These are phyloP conservation scores for Drosophila orena DNA, from an alignment of 1,140 invertebrate species.

Conservation along the genomic window DNA sequence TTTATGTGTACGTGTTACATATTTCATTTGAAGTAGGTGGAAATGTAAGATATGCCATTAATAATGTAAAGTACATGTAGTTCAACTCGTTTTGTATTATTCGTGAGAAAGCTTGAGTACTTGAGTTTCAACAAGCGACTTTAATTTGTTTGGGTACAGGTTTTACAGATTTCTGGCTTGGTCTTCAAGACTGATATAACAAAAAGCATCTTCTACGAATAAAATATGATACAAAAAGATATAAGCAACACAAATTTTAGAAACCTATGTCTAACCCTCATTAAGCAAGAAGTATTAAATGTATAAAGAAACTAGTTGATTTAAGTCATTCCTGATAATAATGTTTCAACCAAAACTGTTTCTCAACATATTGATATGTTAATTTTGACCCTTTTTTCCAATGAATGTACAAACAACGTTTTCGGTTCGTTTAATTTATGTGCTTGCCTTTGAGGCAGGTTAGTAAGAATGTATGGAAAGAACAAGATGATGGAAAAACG, in stretches of 20 bases:
- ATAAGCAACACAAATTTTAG: slow-evolving; percentile 38
- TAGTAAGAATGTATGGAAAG: slow-evolving; percentile 2
- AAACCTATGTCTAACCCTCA: slow-evolving; percentile 19
- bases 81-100: slow-evolving; percentile 15
- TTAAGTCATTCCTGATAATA: slow-evolving; percentile 76
- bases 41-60: slow-evolving; percentile 26
- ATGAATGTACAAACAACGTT: slow-evolving; percentile 42
- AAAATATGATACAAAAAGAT: slow-evolving; percentile 54
- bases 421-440: slow-evolving; percentile 30
- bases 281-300: slow-evolving; percentile 47
- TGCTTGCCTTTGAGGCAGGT: slow-evolving; percentile 65
- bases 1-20: slow-evolving; percentile 37
- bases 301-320: slow-evolving; percentile 64
- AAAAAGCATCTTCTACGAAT: slow-evolving; percentile 62
- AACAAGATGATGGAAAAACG: slow-evolving; percentile 43
- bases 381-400: slow-evolving; percentile 21
- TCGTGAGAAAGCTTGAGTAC: slow-evolving; percentile 11
- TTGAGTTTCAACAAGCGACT: slow-evolving; percentile 9
- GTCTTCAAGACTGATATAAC: slow-evolving; percentile 75
- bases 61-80: slow-evolving; percentile 18
- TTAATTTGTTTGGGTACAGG: slow-evolving; percentile 37
- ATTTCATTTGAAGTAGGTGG: slow-evolving; percentile 14
- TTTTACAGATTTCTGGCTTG: slow-evolving; percentile 52
- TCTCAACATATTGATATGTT: slow-evolving; percentile 14
- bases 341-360: slow-evolving; percentile 48